Percentiles rank a stretch among this genome's conserved stretches.
Conservation (phyloP, 2,797 vertebrate species). For the Spinibarbus caldwelli region DNA sequence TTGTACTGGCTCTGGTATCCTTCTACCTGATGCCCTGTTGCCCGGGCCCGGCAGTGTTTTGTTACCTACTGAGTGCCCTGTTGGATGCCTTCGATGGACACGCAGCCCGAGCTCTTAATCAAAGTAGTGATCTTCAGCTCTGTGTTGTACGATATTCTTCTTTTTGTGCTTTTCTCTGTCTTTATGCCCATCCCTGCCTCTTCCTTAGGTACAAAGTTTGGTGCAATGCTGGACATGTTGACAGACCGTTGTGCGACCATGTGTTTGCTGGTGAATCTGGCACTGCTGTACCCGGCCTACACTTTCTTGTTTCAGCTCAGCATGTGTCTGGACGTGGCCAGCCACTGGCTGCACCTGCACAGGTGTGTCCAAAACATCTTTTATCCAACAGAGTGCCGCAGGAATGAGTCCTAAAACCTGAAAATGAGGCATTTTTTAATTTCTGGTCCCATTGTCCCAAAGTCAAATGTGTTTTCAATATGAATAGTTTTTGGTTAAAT, state of each 20-base stretch:
- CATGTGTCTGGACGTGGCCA: conserved; percentile 90
- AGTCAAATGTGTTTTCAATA: too few species aligned
- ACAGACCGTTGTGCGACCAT: conserved; percentile 92
- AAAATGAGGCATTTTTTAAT: too few species aligned
- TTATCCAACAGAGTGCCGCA: background rate
- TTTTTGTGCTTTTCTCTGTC: conserved; percentile 7
- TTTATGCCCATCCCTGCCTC: background rate
- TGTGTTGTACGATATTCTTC: background rate
- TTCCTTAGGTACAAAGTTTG: conserved; percentile 84
- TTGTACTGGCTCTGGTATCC: conserved; percentile 82
- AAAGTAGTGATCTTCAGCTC: conserved; percentile 73
- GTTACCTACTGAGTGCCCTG: conserved; percentile 86
- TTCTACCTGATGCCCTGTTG: conserved; percentile 88
- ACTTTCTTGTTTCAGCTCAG: conserved; percentile 89
- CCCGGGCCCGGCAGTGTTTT: conserved; percentile 81
- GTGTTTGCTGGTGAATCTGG: conserved; percentile 92
- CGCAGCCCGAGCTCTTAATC: conserved; percentile 85
- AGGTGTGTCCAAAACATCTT: conserved; percentile 45
- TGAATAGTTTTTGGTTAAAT: too few species aligned
- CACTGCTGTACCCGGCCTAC: conserved; percentile 86
- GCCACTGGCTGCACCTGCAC: conserved; percentile 91
- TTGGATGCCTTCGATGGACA: conserved; percentile 90
- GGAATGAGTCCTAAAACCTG: background rate
- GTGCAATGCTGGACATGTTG: conserved; percentile 93
- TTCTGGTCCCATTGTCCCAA: too few species aligned